Percentiles rank a stretch among this genome's conserved stretches.
phyloP scores from a whole-genome alignment of 2,113 vertebrate genomes.

The Nestor notabilis region DNA sequence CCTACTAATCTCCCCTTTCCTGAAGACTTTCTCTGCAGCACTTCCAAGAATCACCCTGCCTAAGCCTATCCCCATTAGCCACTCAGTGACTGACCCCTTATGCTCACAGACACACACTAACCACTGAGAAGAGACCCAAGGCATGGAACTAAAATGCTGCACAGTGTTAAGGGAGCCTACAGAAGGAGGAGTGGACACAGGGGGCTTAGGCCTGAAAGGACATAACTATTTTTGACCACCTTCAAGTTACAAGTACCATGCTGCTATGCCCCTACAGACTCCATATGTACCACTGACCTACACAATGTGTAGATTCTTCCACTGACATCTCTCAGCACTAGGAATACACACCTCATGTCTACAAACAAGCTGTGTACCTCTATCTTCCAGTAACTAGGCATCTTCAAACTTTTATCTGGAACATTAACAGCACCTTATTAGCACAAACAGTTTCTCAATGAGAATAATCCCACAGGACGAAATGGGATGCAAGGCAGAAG shows the following conservation, averaged over 20 bases:
- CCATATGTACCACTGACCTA: not conserved
- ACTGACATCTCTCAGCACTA: not conserved
- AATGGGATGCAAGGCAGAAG: not conserved
- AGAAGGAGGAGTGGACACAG: not conserved
- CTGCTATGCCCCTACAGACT: not conserved
- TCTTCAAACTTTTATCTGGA: not conserved
- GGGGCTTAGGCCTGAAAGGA: not conserved
- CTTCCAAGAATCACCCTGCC: not conserved
- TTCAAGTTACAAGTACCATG: not conserved
- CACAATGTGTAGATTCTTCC: fast-evolving
- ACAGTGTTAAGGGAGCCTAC: not conserved
- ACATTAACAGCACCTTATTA: not conserved
- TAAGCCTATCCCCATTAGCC: not conserved
- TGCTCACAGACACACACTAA: not conserved
- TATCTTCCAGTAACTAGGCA: not conserved
- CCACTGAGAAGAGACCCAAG: not conserved
- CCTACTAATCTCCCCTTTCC: not conserved
- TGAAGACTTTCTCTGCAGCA: not conserved
- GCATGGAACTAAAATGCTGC: not conserved
- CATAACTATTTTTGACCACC: not conserved
- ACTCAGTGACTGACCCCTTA: not conserved
- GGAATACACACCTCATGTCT: fast-evolving
- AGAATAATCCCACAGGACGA: not conserved
- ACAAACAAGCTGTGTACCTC: not conserved
- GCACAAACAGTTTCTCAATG: not conserved